Conservation (phyloP, 2,113 vertebrate species). For the Panthera leo region DNA sequence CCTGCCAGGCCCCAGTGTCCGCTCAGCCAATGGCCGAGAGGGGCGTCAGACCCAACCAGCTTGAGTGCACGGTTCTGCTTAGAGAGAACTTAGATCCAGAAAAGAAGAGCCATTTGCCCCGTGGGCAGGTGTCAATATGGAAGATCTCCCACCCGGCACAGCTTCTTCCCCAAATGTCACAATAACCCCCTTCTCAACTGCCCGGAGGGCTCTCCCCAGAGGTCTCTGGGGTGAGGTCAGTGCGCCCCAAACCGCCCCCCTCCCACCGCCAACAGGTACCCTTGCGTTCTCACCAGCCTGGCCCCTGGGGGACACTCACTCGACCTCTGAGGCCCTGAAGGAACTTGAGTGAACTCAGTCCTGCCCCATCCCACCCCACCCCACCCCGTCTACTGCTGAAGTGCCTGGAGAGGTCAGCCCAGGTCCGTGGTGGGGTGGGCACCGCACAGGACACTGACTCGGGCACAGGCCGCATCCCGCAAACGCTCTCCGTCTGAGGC, state of each 20-base stretch:
- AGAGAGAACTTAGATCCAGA: neutral
- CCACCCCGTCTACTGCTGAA: neutral
- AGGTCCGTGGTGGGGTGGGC: neutral
- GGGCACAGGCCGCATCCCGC: neutral
- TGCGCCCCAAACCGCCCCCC: too few species aligned
- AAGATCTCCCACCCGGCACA: neutral
- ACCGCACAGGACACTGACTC: neutral
- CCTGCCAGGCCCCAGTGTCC: too few species aligned
- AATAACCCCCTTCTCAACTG: neutral
- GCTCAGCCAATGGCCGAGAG: neutral
- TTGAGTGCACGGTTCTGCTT: neutral
- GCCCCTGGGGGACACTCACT: too few species aligned
- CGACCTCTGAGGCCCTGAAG: neutral
- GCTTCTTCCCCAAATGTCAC: neutral
- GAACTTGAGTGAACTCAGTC: neutral
- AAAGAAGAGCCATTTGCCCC: neutral
- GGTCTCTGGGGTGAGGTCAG: neutral
- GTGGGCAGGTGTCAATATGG: too few species aligned
- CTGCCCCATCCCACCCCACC: neutral
- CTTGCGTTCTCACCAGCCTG: neutral
- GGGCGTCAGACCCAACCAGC: neutral
- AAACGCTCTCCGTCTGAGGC: neutral
- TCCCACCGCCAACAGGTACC: neutral
- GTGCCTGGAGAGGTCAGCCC: neutral
- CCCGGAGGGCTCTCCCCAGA: neutral